phyloP scores from a whole-genome alignment of 1,140 invertebrate species.

The Plectrocnemia conspersa region DNA sequence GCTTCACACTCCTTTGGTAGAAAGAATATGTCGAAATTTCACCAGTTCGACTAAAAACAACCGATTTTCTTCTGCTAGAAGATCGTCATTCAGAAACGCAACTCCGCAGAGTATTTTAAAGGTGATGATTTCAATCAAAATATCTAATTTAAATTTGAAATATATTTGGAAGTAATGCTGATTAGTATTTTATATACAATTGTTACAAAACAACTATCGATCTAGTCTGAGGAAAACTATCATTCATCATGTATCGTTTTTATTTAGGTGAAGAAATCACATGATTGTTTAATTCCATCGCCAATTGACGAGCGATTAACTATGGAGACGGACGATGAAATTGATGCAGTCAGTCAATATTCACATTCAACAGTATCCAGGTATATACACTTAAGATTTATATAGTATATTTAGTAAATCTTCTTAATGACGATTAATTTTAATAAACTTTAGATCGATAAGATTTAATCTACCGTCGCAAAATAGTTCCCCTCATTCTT shows the following conservation, averaged over 20 bases:
- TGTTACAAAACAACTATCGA: too few relatives aligned
- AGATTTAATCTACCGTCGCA: slow-evolving; percentile 30
- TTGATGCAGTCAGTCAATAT: slow-evolving; percentile 45
- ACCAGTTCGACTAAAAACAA: slow-evolving; percentile 35
- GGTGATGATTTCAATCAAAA: too few relatives aligned
- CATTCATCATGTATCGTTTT: neutral
- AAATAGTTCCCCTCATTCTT: slow-evolving; percentile 23
- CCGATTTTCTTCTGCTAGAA: slow-evolving; percentile 29
- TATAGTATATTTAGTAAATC: too few relatives aligned
- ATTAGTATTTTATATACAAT: too few relatives aligned
- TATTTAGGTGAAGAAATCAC: slow-evolving; percentile 30
- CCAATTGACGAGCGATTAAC: slow-evolving; percentile 41
- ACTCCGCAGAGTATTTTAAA: slow-evolving; percentile 48
- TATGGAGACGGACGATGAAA: slow-evolving; percentile 43
- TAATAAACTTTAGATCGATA: slow-evolving; percentile 31
- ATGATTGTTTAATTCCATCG: slow-evolving; percentile 36
- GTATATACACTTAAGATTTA: slow-evolving; percentile 14
- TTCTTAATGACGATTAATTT: too few relatives aligned
- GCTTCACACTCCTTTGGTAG: slow-evolving; percentile 36
- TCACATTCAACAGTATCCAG: slow-evolving; percentile 39
- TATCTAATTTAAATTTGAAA: neutral
- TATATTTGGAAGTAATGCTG: neutral
- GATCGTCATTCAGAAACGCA: slow-evolving; percentile 33
- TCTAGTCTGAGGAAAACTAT: too few relatives aligned
- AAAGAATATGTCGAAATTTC: slow-evolving; percentile 34